Evolutionary conservation across 2,888 invertebrate species (phyloP).

Genomic region (Drosophila paracracens): DNA sequence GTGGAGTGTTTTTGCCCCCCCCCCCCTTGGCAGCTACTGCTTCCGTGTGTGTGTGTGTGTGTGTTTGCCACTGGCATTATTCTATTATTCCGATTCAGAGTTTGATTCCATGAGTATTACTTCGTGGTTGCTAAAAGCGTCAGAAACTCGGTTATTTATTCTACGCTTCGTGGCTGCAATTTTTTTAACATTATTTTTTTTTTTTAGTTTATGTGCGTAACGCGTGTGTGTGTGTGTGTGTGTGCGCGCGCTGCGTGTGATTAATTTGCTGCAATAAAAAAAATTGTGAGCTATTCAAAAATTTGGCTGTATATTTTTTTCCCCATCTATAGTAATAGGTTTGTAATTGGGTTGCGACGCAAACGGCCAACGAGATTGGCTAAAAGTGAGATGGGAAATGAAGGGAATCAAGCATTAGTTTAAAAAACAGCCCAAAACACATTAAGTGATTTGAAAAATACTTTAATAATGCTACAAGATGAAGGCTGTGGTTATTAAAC

Average conservation of each 20-base stretch:
- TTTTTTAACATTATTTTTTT: conserved; percentile 12
- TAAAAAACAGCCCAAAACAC: not conserved
- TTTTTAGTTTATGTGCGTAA: conserved; percentile 16
- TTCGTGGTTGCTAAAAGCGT: conserved; percentile 29
- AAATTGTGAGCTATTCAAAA: conserved; percentile 42
- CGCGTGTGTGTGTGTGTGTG: conserved; percentile 32
- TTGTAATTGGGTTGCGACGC: conserved; percentile 30
- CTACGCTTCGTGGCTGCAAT: conserved; percentile 33
- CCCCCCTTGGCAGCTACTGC: not conserved
- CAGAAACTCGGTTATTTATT: conserved; percentile 30
- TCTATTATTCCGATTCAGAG: conserved; percentile 51
- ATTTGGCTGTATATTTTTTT: conserved; percentile 23
- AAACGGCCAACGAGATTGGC: not conserved
- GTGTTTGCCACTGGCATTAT: conserved; percentile 48
- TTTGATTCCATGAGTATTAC: conserved; percentile 23
- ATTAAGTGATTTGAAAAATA: not conserved
- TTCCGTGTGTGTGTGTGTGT: conserved; percentile 18
- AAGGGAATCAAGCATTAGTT: not conserved
- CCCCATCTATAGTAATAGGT: conserved; percentile 46
- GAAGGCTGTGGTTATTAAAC: not conserved
- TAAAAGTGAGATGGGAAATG: not conserved
- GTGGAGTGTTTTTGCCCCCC: conserved; percentile 16
- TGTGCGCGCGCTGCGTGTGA: conserved; percentile 67
- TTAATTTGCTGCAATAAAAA: conserved; percentile 61
- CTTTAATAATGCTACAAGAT: not conserved